Evolutionary conservation across 1,140 invertebrate species (phyloP), one percentile per base, ranked within the genome.

Genomic region (Calliphora vicina): DNA sequence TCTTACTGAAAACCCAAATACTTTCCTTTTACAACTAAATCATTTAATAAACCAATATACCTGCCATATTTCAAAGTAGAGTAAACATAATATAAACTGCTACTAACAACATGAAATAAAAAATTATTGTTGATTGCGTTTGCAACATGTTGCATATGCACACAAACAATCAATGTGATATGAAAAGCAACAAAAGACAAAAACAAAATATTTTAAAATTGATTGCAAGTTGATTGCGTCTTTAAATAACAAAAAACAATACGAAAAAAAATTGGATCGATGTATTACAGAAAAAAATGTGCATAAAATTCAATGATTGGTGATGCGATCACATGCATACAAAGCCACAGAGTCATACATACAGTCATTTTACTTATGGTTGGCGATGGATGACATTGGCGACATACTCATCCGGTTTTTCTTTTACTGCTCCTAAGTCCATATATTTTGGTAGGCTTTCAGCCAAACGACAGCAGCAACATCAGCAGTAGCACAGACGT

Each of bases 341-440:
- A 67, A 23, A 67, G n/a, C 50, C 50, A 17, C 2, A 23, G n/a
- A 43, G 17, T 43, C 74, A 78, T 20, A 45, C 35, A 78, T 78
- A 43, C 35, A 42, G 35, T 78, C 74, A 78, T 86, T 89, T 88
- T 88, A 87, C 86, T 87, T 87, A 86, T 88, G 86, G 88, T 88
- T 88, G 86, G 85, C 81, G 87, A 82, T 84, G 45, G 45, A 50
- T 80, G 74, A 83, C 82, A 85, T 83, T 85, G 81, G 43, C 82
- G 88, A 89, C 88, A 89, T 88, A 87, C 86, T 86, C 88, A 89
- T 89, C 88, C 88, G 88, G 86, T 89, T 89, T 88, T 88, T 86
- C 23, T 78, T 9, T 45, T 15, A 23, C 73, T n/a, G 15, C 73
- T 42, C n/a, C 74, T 25, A 43, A 43, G 20, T 20, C 42, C 8